These are phyloP conservation scores for Sebastes nivosus DNA, from an alignment of 2,797 vertebrate species.

Conservation along the genomic window DNA sequence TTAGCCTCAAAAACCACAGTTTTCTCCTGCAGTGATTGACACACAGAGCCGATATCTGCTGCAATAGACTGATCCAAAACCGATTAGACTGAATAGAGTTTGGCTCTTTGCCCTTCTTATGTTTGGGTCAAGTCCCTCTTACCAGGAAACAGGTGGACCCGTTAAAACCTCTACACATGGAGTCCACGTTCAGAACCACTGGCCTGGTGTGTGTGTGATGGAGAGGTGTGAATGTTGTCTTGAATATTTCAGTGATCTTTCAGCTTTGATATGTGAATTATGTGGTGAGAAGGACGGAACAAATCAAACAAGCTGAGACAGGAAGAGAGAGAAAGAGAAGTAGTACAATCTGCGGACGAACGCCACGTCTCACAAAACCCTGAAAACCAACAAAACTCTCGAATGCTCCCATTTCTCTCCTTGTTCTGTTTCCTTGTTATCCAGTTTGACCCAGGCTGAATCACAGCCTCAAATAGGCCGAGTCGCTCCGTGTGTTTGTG, in stretches of 20 bases:
- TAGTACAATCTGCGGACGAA: constrained; percentile 4
- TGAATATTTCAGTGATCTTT: constrained; percentile 13
- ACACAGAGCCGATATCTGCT: neutral
- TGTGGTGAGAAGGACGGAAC: neutral
- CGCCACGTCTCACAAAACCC: neutral
- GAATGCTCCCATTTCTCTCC: constrained; percentile 12
- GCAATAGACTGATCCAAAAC: neutral
- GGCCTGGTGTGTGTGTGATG: neutral
- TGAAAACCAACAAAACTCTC: constrained; percentile 20
- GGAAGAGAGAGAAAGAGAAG: neutral
- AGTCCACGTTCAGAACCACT: neutral
- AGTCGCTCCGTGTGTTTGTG: neutral
- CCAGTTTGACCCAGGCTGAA: constrained; percentile 14
- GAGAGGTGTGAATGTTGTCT: neutral
- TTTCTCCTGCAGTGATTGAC: neutral
- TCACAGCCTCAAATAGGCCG: constrained; percentile 11
- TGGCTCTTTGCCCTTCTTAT: neutral
- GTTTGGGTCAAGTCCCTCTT: neutral
- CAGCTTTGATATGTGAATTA: neutral
- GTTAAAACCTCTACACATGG: neutral
- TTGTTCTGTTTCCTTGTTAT: constrained; percentile 17
- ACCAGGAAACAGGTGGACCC: neutral
- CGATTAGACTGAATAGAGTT: neutral
- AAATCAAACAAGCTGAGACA: constrained; percentile 10
- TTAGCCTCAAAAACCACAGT: neutral